Base-by-base conservation (phyloP, 1,140 invertebrate species). In the Cryptotermes secundus region DNA sequence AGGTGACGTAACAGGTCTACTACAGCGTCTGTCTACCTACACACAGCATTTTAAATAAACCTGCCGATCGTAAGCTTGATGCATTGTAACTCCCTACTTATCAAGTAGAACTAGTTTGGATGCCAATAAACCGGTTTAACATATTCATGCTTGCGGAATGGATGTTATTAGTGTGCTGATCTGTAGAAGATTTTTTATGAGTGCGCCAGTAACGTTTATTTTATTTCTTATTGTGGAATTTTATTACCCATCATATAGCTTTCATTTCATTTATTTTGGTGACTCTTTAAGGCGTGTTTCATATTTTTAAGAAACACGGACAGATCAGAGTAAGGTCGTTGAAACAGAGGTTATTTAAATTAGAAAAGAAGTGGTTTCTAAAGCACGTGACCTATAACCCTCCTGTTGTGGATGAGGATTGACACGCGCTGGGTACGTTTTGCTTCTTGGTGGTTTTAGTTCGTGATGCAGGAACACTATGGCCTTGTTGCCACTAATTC, bases 81-180 rank as follows among this genome's bases (percentile, higher is more conserved):
- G 59, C 59, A 31, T 72, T 72, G n/a, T 31, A 72, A 72, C n/a
- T 72, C 59, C 59, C 59, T 72, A 72, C 26, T 72, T 72, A 72
- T 72, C 7, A 72, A 72, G n/a, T 31, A 6, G 59, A 72, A 72
- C n/a, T 31, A 72, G 59, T 31, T n/a, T 72, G 14, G 59, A 72
- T 72, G 10, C 59, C 10, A 72, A 26, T 1, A 72, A 72, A 72
- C 59, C 59, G 26, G 59, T 72, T 72, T 72, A 31, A 10, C 3
- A 31, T 72, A 72, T 72, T 72, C 59, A 72, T 72, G 14, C 9
- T 72, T 26, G 22, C n/a, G n/a, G 59, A n/a, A 72, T 72, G 59
- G 26, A 6, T 72, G 59, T 72, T 72, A 72, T 72, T 72, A 72
- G 14, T 22, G 26, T 72, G 26, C 14, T 72, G 31, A 72, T 72